phyloP scores from a whole-genome alignment of 2,797 vertebrate species.

The Mionectes olivaceus region DNA sequence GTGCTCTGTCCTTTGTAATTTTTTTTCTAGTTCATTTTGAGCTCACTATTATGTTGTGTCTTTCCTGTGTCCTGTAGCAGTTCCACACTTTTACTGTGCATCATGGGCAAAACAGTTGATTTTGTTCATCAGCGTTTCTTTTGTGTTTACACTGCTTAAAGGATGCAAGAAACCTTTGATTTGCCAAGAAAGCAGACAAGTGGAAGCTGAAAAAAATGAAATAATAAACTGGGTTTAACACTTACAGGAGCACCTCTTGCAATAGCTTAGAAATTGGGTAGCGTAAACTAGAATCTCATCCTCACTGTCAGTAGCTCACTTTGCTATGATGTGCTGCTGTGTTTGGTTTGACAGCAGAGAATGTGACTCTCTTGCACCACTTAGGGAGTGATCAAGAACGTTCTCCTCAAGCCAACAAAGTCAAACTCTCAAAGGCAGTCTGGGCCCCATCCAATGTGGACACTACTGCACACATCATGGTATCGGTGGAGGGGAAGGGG shows the following conservation, averaged over 20 bases:
- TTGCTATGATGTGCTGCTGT: neutral
- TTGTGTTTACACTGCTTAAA: neutral
- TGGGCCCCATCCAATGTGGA: neutral
- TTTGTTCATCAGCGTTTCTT: neutral
- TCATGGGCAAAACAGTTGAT: neutral
- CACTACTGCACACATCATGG: neutral
- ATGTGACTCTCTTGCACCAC: neutral
- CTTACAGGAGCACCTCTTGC: neutral
- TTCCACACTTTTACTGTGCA: neutral
- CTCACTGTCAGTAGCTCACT: neutral
- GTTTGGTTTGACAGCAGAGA: neutral
- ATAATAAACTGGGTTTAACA: neutral
- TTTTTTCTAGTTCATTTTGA: neutral
- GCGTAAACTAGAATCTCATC: neutral
- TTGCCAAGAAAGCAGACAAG: neutral
- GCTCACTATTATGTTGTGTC: neutral
- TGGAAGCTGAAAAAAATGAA: neutral
- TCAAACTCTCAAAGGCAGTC: neutral
- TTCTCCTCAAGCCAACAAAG: neutral
- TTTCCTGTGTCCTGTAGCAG: neutral
- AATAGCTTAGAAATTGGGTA: neutral
- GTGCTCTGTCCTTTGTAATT: fast-evolving
- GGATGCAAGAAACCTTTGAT: neutral
- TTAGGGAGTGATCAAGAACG: neutral
- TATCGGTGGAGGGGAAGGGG: neutral